Conservation (phyloP, 1,140 invertebrate species). For the Ceratosolen solmsi region DNA sequence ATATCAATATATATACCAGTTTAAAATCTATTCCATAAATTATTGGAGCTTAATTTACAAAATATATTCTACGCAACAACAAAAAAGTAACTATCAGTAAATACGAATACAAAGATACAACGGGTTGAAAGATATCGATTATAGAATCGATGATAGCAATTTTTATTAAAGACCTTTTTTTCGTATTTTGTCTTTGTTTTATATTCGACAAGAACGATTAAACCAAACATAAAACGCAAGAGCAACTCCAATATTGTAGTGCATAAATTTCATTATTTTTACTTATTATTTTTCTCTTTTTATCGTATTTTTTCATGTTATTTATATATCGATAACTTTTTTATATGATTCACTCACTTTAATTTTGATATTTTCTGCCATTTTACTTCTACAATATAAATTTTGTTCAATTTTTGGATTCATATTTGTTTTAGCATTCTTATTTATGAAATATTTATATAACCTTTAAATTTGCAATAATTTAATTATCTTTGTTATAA, state of each 20-base stretch:
- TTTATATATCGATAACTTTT: constrained; percentile 15
- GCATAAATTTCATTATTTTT: constrained; percentile 56
- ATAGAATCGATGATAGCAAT: constrained; percentile 66
- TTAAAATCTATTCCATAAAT: constrained; percentile 33
- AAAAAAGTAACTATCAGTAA: not conserved
- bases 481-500: too few relatives aligned
- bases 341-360: constrained; percentile 3
- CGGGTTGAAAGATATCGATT: constrained; percentile 64
- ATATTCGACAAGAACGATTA: not conserved
- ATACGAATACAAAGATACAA: not conserved
- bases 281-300: constrained; percentile 53
- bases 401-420: constrained; percentile 1
- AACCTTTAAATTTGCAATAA: too few relatives aligned
- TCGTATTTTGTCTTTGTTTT: not conserved
- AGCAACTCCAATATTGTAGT: constrained; percentile 73
- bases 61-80: not conserved
- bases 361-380: constrained; percentile 24
- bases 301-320: not conserved
- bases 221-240: constrained; percentile 65
- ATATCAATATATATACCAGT: not conserved
- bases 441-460: not conserved
- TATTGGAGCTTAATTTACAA: not conserved
- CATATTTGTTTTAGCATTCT: not conserved
- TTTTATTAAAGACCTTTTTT: constrained; percentile 56
- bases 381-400: constrained; percentile 39